Conservation (phyloP, 2,113 vertebrate species). For the Peromyscus maniculatus region DNA sequence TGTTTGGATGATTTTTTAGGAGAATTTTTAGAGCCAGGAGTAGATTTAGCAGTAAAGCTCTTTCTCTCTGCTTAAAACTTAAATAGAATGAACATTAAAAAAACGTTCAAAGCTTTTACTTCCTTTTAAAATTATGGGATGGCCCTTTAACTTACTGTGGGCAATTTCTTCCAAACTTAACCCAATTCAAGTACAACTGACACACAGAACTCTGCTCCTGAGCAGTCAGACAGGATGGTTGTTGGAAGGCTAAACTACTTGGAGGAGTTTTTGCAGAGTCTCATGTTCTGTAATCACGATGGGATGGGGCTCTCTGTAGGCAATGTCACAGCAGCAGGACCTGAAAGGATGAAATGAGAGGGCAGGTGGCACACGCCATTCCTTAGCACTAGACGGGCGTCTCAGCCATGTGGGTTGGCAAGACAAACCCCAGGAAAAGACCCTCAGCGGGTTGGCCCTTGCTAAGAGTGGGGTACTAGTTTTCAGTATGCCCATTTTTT, state of each 20-base stretch:
- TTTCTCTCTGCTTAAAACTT: background rate
- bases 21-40: background rate
- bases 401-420: fast-evolving
- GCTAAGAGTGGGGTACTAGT: background rate
- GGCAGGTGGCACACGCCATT: fast-evolving
- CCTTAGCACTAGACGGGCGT: background rate
- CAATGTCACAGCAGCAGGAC: fast-evolving
- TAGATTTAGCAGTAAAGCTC: background rate
- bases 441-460: too few relatives aligned
- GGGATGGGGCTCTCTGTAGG: background rate
- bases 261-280: background rate
- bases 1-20: background rate
- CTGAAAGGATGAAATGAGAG: background rate
- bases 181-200: background rate
- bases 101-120: too few relatives aligned
- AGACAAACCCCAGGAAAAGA: background rate
- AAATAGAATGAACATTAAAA: background rate
- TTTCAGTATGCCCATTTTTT: background rate
- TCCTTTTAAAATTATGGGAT: background rate
- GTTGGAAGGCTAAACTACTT: fast-evolving
- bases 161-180: background rate
- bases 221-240: background rate
- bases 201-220: background rate
- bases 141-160: background rate
- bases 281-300: background rate